These are phyloP conservation scores for Tineola bisselliella DNA, from an alignment of 2,888 invertebrate species.

Conservation along the genomic window DNA sequence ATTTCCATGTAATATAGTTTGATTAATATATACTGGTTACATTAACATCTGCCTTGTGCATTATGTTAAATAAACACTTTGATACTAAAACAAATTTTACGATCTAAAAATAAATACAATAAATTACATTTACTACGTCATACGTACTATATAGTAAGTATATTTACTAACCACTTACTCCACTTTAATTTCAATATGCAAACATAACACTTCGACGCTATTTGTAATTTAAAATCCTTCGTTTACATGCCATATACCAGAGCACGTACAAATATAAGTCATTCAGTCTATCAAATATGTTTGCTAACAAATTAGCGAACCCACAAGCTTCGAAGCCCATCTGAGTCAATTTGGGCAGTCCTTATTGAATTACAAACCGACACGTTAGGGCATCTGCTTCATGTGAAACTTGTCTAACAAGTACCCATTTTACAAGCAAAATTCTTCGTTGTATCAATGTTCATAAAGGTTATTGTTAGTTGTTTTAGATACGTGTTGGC, in stretches of 20 bases:
- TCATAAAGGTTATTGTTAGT: constrained; percentile 13
- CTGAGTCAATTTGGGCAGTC: constrained; percentile 60
- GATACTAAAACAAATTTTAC: too few relatives aligned
- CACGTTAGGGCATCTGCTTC: constrained; percentile 42
- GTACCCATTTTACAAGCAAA: constrained; percentile 17
- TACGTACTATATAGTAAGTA: too few relatives aligned
- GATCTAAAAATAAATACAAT: too few relatives aligned
- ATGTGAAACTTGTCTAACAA: constrained; percentile 19
- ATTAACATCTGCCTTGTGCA: too few relatives aligned
- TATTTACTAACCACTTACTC: too few relatives aligned
- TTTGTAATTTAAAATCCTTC: too few relatives aligned
- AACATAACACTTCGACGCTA: too few relatives aligned
- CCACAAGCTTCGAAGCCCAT: constrained; percentile 53
- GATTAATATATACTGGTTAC: too few relatives aligned
- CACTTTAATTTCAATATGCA: too few relatives aligned
- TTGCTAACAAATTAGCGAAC: constrained; percentile 54
- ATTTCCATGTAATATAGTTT: too few relatives aligned
- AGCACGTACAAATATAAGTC: background rate
- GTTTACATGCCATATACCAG: background rate
- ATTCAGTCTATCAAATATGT: constrained; percentile 42
- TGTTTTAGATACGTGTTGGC: background rate
- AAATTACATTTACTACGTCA: too few relatives aligned
- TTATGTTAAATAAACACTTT: too few relatives aligned
- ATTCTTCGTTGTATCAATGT: constrained; percentile 17
- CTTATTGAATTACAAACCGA: constrained; percentile 61